Evolutionary conservation across 1,140 invertebrate species (phyloP).

Genomic region (Diorhabda elongata): DNA sequence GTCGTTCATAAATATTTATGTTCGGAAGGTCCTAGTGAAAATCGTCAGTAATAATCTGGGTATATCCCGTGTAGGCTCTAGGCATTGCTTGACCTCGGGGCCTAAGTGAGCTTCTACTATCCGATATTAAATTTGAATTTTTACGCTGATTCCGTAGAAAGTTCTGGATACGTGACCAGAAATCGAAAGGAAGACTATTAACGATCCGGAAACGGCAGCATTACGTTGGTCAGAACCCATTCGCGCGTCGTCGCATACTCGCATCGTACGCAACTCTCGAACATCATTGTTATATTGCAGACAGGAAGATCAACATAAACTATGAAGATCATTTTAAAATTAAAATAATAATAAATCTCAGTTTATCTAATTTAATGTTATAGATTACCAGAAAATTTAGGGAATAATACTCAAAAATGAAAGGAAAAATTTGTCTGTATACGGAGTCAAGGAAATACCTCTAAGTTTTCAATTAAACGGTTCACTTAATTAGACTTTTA

Average conservation of each 20-base stretch:
- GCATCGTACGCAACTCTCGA: neutral
- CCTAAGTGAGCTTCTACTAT: slow-evolving; percentile 34
- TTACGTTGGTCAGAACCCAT: slow-evolving; percentile 36
- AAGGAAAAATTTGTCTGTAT: no score
- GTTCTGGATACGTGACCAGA: slow-evolving; percentile 44
- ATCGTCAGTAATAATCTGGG: slow-evolving; percentile 41
- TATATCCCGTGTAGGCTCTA: slow-evolving; percentile 30
- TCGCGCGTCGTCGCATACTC: slow-evolving; percentile 17
- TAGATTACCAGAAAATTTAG: no score
- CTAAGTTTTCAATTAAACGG: no score
- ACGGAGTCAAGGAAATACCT: no score
- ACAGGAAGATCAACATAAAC: no score
- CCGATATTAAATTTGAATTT: slow-evolving; percentile 48
- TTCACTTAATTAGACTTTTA: no score
- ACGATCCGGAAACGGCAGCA: slow-evolving; percentile 43
- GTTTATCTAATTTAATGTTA: no score
- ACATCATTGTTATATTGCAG: neutral
- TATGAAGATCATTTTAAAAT: no score
- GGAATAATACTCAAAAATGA: no score
- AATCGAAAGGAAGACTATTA: slow-evolving; percentile 41
- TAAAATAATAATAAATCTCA: no score
- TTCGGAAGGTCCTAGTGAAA: slow-evolving; percentile 30
- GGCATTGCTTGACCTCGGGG: slow-evolving; percentile 32
- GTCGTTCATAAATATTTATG: slow-evolving; percentile 33
- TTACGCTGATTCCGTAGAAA: slow-evolving; percentile 47